These are phyloP conservation scores for Pitta sordida DNA, from an alignment of 2,113 vertebrate species.

Conservation along the genomic window DNA sequence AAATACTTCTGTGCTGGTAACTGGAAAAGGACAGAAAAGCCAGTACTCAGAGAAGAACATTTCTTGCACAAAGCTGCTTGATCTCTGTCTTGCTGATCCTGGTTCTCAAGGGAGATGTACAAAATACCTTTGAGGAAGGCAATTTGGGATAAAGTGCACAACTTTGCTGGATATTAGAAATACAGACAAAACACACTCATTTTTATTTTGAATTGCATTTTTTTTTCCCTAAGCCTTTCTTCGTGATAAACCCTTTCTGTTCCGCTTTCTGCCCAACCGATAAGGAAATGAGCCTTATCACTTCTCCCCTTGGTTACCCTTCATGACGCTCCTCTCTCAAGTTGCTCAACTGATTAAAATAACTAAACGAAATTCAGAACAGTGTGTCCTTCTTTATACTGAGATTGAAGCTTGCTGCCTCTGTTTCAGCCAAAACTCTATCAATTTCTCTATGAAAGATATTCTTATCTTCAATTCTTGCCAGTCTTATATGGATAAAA, in stretches of 20 bases:
- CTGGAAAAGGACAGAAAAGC: background rate
- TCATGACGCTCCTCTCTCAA: background rate
- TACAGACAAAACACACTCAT: background rate
- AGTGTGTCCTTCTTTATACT: background rate
- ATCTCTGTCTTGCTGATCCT: background rate
- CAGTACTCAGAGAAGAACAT: background rate
- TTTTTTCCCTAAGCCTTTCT: background rate
- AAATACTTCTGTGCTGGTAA: background rate
- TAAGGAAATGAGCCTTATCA: constrained; percentile 42
- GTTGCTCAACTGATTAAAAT: constrained; percentile 30
- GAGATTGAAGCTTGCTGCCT: background rate
- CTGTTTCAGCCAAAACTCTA: background rate
- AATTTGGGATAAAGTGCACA: background rate
- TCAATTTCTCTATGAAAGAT: background rate
- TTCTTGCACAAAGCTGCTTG: background rate
- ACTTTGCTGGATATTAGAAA: constrained; percentile 7
- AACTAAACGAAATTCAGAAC: background rate
- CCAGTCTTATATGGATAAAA: background rate
- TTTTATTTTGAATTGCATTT: background rate
- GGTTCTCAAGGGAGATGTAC: background rate
- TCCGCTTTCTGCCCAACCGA: background rate
- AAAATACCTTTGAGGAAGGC: background rate
- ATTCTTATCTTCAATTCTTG: background rate
- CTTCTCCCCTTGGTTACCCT: background rate
- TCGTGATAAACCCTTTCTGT: constrained; percentile 6